Evolutionary conservation across 2,888 invertebrate genomes (phyloP).

Genomic region (Meloe dianella): DNA sequence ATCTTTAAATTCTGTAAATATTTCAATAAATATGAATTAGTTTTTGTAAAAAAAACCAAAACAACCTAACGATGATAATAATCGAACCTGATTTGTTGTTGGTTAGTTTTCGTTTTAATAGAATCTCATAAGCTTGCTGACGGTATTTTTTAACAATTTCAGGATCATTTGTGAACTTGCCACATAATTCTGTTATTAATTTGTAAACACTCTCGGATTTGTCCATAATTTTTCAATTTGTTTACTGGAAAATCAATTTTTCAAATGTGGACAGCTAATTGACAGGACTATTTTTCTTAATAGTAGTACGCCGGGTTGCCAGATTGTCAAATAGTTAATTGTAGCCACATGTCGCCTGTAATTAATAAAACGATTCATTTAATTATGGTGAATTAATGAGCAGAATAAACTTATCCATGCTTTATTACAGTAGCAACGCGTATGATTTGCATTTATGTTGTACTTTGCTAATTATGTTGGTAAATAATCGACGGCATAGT

Average conservation of each 20-base stretch:
- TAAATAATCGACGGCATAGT: no score
- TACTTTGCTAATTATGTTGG: no score
- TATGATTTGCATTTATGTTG: no score
- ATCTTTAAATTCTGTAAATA: constrained; percentile 38
- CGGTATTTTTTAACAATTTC: constrained; percentile 45
- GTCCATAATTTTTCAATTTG: constrained; percentile 23
- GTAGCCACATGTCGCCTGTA: no score
- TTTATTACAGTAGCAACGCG: no score
- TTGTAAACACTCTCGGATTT: constrained; percentile 39
- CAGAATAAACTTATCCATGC: no score
- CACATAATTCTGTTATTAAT: constrained; percentile 53
- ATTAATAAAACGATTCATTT: no score
- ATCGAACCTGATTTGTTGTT: not conserved
- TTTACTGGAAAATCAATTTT: constrained; percentile 12
- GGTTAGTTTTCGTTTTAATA: constrained; percentile 37
- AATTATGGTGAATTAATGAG: no score
- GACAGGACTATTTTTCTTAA: no score
- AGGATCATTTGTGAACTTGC: constrained; percentile 43
- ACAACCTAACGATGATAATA: not conserved
- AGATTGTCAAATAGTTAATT: no score
- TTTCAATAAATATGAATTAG: not conserved
- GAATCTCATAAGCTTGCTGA: constrained; percentile 50
- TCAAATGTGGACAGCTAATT: no score
- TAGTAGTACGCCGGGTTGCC: no score
- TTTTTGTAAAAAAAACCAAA: not conserved